Conservation (phyloP, 1,140 invertebrate species). For the Spodoptera litura region DNA sequence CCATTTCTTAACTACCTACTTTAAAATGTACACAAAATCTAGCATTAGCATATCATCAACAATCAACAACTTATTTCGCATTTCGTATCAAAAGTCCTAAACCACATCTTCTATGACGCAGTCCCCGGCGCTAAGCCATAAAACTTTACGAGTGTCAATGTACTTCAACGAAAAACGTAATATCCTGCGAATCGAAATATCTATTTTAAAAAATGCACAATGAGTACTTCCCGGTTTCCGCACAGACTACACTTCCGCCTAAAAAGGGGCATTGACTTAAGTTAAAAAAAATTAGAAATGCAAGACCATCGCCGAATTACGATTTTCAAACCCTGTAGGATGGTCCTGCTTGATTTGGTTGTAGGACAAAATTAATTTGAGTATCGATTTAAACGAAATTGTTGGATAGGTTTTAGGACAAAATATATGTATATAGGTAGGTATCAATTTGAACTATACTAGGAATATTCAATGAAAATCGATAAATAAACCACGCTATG, state of each 20-base stretch:
- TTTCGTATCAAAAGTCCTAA: neutral
- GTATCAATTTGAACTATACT: too few relatives aligned
- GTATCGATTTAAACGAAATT: too few relatives aligned
- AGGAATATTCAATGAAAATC: too few relatives aligned
- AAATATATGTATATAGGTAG: too few relatives aligned
- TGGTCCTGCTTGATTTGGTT: neutral
- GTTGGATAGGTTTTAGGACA: too few relatives aligned
- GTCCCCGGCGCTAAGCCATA: slow-evolving; percentile 32
- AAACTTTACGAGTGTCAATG: slow-evolving; percentile 40
- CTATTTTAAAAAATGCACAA: slow-evolving; percentile 60
- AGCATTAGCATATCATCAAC: too few relatives aligned
- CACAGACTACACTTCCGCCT: slow-evolving; percentile 60
- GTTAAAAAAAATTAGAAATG: slow-evolving; percentile 54
- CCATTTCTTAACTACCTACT: too few relatives aligned
- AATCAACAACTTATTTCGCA: neutral
- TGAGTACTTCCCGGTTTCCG: slow-evolving; percentile 57
- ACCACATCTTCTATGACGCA: neutral
- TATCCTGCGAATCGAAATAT: slow-evolving; percentile 62
- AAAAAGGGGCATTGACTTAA: slow-evolving; percentile 54
- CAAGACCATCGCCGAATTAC: slow-evolving; percentile 56
- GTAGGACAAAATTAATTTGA: neutral
- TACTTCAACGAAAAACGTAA: slow-evolving; percentile 49
- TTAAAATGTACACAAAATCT: too few relatives aligned
- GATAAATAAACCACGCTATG: too few relatives aligned
- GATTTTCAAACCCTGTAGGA: slow-evolving; percentile 54